Evolutionary conservation across 2,888 invertebrate genomes (phyloP).

Genomic region (Melinaea menophilus): DNA sequence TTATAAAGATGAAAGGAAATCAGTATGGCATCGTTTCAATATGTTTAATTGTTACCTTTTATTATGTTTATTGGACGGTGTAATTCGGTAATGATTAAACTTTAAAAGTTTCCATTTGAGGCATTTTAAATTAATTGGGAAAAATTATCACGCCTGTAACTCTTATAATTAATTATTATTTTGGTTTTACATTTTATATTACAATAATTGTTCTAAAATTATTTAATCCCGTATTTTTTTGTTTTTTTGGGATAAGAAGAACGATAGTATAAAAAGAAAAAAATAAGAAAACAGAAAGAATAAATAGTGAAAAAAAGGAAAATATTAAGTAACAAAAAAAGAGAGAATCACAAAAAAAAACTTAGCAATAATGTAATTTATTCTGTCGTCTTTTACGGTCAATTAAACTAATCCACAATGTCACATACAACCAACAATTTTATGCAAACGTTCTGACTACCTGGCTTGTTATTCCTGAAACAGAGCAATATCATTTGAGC

Average conservation of each 20-base stretch:
- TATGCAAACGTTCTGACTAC: neutral
- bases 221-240: too few relatives aligned
- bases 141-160: neutral
- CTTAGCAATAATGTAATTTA: too few relatives aligned
- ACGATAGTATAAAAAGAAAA: too few relatives aligned
- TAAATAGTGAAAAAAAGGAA: too few relatives aligned
- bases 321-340: too few relatives aligned
- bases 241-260: too few relatives aligned
- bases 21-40: conserved; percentile 16
- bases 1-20: conserved; percentile 27
- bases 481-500: conserved; percentile 3
- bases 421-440: conserved; percentile 5
- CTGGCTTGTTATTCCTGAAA: conserved; percentile 1
- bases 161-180: neutral
- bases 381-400: neutral
- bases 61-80: conserved; percentile 26
- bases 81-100: conserved; percentile 28
- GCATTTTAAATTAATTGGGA: conserved; percentile 15
- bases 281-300: too few relatives aligned
- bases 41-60: conserved; percentile 34
- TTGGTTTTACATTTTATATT: too few relatives aligned
- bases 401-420: neutral
- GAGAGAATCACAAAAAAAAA: too few relatives aligned
- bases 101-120: conserved; percentile 13
- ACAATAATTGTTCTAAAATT: too few relatives aligned